Base-by-base conservation (phyloP, 2,113 vertebrate genomes). In the Esox niger region DNA sequence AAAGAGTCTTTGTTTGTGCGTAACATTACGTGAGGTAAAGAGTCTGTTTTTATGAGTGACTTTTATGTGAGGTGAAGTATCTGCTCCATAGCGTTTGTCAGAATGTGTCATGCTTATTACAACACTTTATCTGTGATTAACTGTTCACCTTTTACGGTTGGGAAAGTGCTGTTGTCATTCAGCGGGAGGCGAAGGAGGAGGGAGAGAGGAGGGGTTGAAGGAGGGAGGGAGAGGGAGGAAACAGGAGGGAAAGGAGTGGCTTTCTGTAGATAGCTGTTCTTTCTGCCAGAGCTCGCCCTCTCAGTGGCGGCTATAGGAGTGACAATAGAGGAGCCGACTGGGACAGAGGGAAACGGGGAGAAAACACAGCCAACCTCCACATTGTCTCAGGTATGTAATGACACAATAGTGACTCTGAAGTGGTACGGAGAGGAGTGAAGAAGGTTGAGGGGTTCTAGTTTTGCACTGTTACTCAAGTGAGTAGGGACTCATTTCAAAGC, bases 201-300 rank as follows among this genome's bases (percentile, higher is more conserved):
- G 11, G 82, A 80, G 84, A 60, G 67, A 56, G 58, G 30, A 75
- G 69, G 70, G 23, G 80, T 83, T 58, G 67, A 56, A 55, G 30
- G 76, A 70, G 70, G 23, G 80, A 74, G 63, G 47, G 84, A 81
- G 83, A 81, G 84, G 64, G 67, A 52, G 58, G 30, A 76, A 71
- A 70, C 79, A 79, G 81, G 69, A 88, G 89, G 88, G 88, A 90
- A 90, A 90, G 91, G 91, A 87, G 91, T 90, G 91, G 90, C 88
- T 76, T 85, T 82, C 67, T 82, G 77, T 71, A 84, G 86, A 88
- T 88, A 88, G 82, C 76, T 70, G 73, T 63, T 76, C 76, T 84
- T 77, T 85, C 77, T 70, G 73, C 75, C 68, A 57, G 73, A 81
- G 78, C 83, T 60, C 82, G 82, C 79, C 79, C 77, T 84, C 80